A percentile compares a stretch with the other conserved stretches of the same genome.
These are phyloP conservation scores for Poecile montanus DNA, from an alignment of 2,797 vertebrate species.

Conservation along the genomic window DNA sequence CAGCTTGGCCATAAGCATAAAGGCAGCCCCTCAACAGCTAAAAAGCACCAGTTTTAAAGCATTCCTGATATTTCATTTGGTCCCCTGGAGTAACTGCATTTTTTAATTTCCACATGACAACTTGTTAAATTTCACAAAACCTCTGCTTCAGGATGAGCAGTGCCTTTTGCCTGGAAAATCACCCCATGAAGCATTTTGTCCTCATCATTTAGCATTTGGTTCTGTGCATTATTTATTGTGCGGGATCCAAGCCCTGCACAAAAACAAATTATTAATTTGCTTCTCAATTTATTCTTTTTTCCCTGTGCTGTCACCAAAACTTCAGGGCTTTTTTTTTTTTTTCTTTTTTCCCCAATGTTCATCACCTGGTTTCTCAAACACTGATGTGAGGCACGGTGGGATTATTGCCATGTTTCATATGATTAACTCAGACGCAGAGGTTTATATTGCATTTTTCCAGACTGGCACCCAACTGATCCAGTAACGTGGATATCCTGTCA, in stretches of 20 bases:
- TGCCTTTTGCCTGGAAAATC: slow-evolving; percentile 5
- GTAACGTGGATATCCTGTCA: neutral
- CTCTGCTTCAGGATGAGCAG: neutral
- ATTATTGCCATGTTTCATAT: neutral
- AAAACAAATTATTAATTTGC: neutral
- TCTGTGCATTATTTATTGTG: slow-evolving; percentile 30
- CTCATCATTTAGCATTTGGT: neutral
- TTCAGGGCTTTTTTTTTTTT: neutral
- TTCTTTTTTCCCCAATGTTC: fast-evolving
- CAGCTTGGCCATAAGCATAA: neutral
- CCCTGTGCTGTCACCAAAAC: neutral
- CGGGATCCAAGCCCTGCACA: neutral
- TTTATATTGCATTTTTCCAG: neutral
- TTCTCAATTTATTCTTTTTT: neutral
- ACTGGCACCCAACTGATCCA: neutral
- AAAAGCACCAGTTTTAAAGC: neutral
- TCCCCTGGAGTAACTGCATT: neutral
- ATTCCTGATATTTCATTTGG: neutral
- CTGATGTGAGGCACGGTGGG: neutral
- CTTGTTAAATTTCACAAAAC: slow-evolving; percentile 24
- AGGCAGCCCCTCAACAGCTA: neutral
- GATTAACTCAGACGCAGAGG: neutral
- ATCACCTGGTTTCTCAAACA: neutral
- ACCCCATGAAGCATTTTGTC: neutral
- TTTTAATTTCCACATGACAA: slow-evolving; percentile 6